phyloP scores from a whole-genome alignment of 2,113 vertebrate species.

The Haemorhous mexicanus region DNA sequence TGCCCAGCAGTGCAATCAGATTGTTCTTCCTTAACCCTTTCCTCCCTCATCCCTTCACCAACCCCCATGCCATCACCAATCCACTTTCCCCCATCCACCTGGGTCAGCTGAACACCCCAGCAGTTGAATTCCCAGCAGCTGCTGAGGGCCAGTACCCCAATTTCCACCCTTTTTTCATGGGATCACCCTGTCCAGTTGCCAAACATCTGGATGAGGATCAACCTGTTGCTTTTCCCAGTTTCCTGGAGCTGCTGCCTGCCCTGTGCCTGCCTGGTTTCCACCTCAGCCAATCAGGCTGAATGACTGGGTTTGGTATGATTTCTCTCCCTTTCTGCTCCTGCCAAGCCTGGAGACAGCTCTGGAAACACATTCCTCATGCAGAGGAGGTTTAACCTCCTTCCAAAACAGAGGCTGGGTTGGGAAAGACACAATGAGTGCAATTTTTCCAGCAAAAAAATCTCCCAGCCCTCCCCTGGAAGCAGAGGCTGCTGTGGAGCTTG shows the following conservation, averaged over 20 bases:
- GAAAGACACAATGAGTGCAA: not conserved
- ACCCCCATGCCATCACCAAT: not conserved
- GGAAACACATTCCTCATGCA: not conserved
- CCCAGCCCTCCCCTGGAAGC: not conserved
- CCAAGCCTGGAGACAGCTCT: not conserved
- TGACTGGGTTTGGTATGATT: not conserved
- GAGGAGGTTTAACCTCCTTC: not conserved
- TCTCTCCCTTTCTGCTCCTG: not conserved
- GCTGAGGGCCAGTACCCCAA: not conserved
- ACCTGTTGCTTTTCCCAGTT: not conserved
- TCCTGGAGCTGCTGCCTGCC: not conserved
- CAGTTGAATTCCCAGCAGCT: not conserved
- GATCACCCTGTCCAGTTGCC: not conserved
- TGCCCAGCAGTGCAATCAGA: not conserved
- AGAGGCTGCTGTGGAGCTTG: not conserved
- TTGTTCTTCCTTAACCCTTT: not conserved
- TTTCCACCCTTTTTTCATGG: not conserved
- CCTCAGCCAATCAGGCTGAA: not conserved
- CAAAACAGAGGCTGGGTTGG: not conserved
- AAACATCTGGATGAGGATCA: not conserved
- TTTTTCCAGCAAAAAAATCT: not conserved
- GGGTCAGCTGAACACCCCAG: not conserved
- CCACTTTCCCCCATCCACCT: rapidly evolving
- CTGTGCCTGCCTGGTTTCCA: not conserved
- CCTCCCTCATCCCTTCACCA: not conserved